Percentiles rank a stretch among this genome's conserved stretches.
These are phyloP conservation scores for Pseudococcus jackbeardsleyi DNA, from an alignment of 2,888 invertebrate genomes.

Conservation along the genomic window DNA sequence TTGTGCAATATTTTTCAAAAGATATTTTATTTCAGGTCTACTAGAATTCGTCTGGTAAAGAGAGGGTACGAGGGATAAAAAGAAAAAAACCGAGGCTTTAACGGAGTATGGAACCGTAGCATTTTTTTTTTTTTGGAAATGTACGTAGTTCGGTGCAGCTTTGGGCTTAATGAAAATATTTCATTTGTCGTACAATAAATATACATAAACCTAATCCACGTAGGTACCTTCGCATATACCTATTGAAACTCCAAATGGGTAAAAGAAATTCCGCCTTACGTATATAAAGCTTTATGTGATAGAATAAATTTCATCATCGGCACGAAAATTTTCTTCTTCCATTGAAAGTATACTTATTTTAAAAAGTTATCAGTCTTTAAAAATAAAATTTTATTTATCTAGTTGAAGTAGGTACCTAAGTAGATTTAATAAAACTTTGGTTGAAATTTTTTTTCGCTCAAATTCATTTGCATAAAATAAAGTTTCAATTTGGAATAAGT, in stretches of 20 bases:
- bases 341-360: neutral
- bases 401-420: conserved; percentile 27
- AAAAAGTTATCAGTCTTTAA: conserved; percentile 18
- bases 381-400: conserved; percentile 18
- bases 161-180: neutral
- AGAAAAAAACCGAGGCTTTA: neutral
- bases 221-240: neutral
- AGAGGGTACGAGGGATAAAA: neutral
- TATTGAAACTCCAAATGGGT: neutral
- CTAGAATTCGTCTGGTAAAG: neutral
- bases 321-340: neutral
- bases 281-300: neutral
- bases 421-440: conserved; percentile 40
- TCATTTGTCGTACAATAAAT: conserved; percentile 8
- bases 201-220: neutral
- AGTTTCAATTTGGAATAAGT: conserved; percentile 40
- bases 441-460: neutral
- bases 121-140: neutral
- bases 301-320: conserved; percentile 4
- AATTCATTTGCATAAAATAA: conserved; percentile 41
- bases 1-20: conserved; percentile 14
- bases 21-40: neutral
- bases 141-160: neutral
- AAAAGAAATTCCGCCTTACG: neutral
- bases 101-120: neutral